These are phyloP conservation scores for Epinephelus awoara DNA, from an alignment of 2,797 vertebrate species.

Conservation along the genomic window DNA sequence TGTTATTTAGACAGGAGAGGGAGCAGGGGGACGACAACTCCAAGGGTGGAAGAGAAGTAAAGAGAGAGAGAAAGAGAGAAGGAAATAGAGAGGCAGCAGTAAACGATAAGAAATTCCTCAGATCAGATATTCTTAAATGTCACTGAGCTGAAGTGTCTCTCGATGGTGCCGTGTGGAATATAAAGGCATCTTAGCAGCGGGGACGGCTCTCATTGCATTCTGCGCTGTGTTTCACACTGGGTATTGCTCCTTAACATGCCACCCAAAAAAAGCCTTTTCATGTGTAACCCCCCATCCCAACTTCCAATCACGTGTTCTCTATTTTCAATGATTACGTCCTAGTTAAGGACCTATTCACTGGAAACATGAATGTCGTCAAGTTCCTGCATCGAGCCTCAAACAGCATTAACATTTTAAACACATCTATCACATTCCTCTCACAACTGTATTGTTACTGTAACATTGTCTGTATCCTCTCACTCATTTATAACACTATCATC, in stretches of 20 bases:
- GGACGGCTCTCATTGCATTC: slow-evolving; percentile 27
- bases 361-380: slow-evolving; percentile 30
- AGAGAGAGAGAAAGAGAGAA: slow-evolving; percentile 22
- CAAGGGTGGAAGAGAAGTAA: slow-evolving; percentile 10
- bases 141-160: slow-evolving; percentile 74
- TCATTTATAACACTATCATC: slow-evolving; percentile 15
- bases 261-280: slow-evolving; percentile 54
- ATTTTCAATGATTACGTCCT: slow-evolving; percentile 41
- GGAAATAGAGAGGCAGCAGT: slow-evolving; percentile 50
- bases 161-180: slow-evolving; percentile 61
- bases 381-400: slow-evolving; percentile 24
- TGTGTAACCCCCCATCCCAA: not conserved
- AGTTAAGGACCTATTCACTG: slow-evolving; percentile 27
- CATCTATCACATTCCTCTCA: slow-evolving; percentile 18
- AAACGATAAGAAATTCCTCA: slow-evolving; percentile 78
- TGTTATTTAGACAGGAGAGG: slow-evolving; percentile 58
- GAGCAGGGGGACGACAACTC: slow-evolving; percentile 47
- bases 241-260: slow-evolving; percentile 41
- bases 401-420: slow-evolving; percentile 47
- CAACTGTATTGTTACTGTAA: slow-evolving; percentile 33
- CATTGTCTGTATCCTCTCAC: slow-evolving; percentile 10
- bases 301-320: slow-evolving; percentile 24
- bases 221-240: slow-evolving; percentile 19
- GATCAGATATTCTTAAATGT: slow-evolving; percentile 86
- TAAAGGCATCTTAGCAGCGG: slow-evolving; percentile 51